phyloP scores from a whole-genome alignment of 2,888 invertebrate species.

The Leptinotarsa juncta region DNA sequence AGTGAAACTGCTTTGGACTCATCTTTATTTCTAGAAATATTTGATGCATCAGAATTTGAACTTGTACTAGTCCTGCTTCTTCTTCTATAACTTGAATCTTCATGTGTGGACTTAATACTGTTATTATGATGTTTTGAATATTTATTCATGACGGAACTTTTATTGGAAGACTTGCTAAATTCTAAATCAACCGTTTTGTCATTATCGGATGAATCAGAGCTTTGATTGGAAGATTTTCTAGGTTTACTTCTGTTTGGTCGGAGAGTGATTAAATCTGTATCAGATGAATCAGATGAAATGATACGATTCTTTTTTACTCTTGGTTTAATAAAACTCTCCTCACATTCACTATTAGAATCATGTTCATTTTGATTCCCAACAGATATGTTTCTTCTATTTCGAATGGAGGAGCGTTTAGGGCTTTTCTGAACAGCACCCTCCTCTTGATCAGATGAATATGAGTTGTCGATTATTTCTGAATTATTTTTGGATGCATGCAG shows the following conservation, averaged over 20 bases:
- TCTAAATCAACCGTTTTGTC: background rate
- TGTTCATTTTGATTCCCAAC: background rate
- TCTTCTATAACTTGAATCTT: background rate
- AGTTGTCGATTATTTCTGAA: background rate
- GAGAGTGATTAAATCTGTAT: background rate
- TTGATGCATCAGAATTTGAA: background rate
- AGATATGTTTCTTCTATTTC: background rate
- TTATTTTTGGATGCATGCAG: background rate
- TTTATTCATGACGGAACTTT: background rate
- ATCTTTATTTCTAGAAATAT: background rate
- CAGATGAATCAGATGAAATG: slow-evolving; percentile 12
- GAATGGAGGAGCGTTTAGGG: background rate
- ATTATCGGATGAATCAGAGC: background rate
- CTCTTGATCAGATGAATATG: background rate
- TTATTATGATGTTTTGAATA: too few species aligned
- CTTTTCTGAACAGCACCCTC: background rate
- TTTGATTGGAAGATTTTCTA: background rate
- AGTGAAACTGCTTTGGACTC: background rate
- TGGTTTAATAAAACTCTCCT: background rate
- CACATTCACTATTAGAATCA: background rate
- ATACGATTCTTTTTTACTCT: background rate
- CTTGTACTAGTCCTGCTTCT: background rate
- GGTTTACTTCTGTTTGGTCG: background rate
- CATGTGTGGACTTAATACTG: too few species aligned
- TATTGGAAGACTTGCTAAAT: background rate